Base-by-base conservation (phyloP, 2,797 vertebrate species). In the Danio choprae region DNA sequence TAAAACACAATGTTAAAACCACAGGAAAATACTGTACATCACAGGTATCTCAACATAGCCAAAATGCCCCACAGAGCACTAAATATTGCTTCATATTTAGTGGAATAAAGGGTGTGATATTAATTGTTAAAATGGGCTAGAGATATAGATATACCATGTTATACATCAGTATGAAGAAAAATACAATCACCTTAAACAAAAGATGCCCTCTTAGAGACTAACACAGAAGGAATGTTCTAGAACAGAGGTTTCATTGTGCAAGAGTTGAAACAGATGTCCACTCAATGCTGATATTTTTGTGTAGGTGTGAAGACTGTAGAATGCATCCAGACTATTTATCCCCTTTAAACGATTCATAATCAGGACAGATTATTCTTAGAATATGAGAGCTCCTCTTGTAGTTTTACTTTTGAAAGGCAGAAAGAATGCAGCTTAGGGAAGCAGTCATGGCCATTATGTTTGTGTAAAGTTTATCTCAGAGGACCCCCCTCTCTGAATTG, bases 401-500 rank as follows among this genome's bases (percentile, higher is more conserved):
- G 13, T 9, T 58, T 44, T 79, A 70, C 56, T 59, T 16, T 46
- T 18, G 29, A 11, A 22, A 40, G 41, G 5, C 12, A 20, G 50
- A 36, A 60, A 29, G 20, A 71, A 74, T 55, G 44, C 29, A 29
- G 29, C 3, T 29, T 20, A 74, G 50, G 51, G 51, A 67, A 70
- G 76, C 15, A 71, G 69, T 55, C 29, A 40, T 38, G 48, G 62
- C 22, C 58, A 69, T 75, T 76, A 77, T 36, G 62, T 58, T 70
- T 3, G 18, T 70, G 77, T 82, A 62, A 71, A 46, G 80, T 80
- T 81, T 59, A 71, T 83, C 55, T 78, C 64, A n/a, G 65, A 72
- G 78, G 83, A 84, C 85, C 74, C 69, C 73, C 74, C 43, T 59
- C 44, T 74, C 29, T 12, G 68, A 83, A 67, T 83, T 82, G 83